phyloP scores from a whole-genome alignment of 1,140 invertebrate genomes.

The Euglossa dilemma region DNA sequence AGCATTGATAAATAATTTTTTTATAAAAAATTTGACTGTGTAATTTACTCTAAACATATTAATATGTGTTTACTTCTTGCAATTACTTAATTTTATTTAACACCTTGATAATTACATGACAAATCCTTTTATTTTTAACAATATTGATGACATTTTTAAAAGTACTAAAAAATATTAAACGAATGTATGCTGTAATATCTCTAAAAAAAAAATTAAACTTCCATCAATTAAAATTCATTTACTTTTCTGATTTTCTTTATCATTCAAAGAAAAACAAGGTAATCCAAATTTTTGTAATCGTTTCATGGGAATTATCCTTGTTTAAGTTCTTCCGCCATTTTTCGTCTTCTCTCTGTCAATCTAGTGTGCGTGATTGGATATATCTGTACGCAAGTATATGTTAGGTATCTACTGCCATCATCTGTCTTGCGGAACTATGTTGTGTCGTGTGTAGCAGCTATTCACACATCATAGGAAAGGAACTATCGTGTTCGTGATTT shows the following conservation, averaged over 20 bases:
- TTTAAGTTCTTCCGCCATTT: constrained; percentile 14
- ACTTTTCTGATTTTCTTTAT: too few species aligned
- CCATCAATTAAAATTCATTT: background rate
- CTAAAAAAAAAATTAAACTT: too few species aligned
- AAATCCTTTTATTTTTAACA: background rate
- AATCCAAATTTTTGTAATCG: background rate
- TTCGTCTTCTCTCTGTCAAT: background rate
- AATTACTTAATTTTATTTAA: background rate
- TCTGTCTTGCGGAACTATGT: constrained; percentile 43
- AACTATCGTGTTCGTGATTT: constrained; percentile 23
- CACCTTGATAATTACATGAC: background rate
- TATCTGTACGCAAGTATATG: background rate
- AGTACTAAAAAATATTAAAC: background rate
- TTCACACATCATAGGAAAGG: constrained; percentile 13
- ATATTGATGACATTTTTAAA: background rate
- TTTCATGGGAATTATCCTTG: constrained; percentile 18
- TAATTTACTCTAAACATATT: background rate
- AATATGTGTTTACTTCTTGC: background rate
- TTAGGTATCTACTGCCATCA: constrained; percentile 25
- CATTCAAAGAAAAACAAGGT: background rate
- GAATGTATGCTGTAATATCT: background rate
- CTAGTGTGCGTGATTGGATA: background rate
- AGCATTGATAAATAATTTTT: background rate
- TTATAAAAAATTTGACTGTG: background rate
- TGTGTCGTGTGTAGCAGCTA: constrained; percentile 42